Evolutionary conservation across 1,140 invertebrate genomes (phyloP), one percentile per base, ranked within the genome.

Genomic region (Muscidifurax raptorellus): DNA sequence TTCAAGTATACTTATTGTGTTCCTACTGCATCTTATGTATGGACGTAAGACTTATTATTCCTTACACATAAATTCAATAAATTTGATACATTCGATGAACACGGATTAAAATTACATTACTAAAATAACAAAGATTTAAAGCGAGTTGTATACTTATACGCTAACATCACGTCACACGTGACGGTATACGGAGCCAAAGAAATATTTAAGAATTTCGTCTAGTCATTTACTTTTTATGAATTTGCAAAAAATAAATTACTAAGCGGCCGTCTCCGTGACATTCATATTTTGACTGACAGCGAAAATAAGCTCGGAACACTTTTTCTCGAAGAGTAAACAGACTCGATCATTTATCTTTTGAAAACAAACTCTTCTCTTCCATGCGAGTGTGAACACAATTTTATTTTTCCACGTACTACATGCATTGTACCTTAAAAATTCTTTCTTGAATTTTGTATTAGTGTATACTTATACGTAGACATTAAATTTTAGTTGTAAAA

Each of bases 401-500:
- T 7, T n/a, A 22, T 59, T 59, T 59, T 59, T n/a, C 52, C 52
- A 59, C 22, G 22, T 22, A 59, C 15, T 1, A n/a, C n/a, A 7
- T n/a, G 22, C 22, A 59, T 59, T 59, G 15, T 22, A 59, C 22
- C 18, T 59, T 59, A 5, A 7, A n/a, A 22, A 59, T 18, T 18
- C 7, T 59, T 22, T 59, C 6, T 59, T 59, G 9, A 59, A 59
- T 0, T 22, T 59, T 59, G 22, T 59, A 59, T n/a, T n/a, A 59
- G 52, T 59, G 52, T 59, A 13, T 47, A n/a, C n/a, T n/a, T n/a
- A n/a, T n/a, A 59, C 0, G 22, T 59, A 52, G 13, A 3, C 18
- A 76, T 52, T 47, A 76, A 6, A 76, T 52, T 76, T 47, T 47
- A 52, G 74, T 76, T 76, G 44, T 52, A 76, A 28, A 4, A 52